Conservation (phyloP, 2,113 vertebrate species). For the Lepus timidus region DNA sequence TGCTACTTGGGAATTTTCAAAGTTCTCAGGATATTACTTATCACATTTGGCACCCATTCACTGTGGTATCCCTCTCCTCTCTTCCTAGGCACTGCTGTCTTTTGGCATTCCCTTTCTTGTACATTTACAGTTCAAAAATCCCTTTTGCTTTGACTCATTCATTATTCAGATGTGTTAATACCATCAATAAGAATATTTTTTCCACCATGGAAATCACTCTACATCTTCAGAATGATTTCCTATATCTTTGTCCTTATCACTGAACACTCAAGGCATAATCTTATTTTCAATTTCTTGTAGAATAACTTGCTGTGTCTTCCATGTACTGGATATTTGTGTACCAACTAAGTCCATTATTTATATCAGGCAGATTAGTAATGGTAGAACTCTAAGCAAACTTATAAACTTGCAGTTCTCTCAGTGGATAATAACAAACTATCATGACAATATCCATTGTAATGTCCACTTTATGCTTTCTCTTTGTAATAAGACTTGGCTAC, state of each 20-base stretch:
- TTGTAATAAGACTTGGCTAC: conserved; percentile 65
- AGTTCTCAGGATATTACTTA: not conserved
- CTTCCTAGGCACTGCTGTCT: not conserved
- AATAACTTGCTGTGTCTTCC: not conserved
- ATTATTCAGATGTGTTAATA: conserved; percentile 5
- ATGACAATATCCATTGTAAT: conserved; percentile 41
- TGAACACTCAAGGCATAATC: not conserved
- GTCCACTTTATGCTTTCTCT: conserved; percentile 37
- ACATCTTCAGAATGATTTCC: conserved; percentile 28
- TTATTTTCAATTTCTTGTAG: conserved; percentile 19
- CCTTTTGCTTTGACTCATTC: conserved; percentile 30
- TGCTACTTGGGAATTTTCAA: not conserved
- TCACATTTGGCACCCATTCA: not conserved
- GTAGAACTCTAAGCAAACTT: conserved; percentile 59
- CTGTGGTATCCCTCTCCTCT: not conserved
- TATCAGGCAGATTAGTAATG: conserved; percentile 36
- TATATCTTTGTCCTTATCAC: not conserved
- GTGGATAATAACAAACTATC: conserved; percentile 60
- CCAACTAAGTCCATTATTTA: conserved; percentile 53
- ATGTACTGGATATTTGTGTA: not conserved
- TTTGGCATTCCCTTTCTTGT: not conserved
- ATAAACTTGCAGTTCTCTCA: not conserved
- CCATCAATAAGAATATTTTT: not conserved
- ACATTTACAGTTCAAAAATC: not conserved
- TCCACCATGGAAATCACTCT: not conserved